These are phyloP conservation scores for Euplagia quadripunctaria DNA, from an alignment of 2,888 invertebrate species.

Conservation along the genomic window DNA sequence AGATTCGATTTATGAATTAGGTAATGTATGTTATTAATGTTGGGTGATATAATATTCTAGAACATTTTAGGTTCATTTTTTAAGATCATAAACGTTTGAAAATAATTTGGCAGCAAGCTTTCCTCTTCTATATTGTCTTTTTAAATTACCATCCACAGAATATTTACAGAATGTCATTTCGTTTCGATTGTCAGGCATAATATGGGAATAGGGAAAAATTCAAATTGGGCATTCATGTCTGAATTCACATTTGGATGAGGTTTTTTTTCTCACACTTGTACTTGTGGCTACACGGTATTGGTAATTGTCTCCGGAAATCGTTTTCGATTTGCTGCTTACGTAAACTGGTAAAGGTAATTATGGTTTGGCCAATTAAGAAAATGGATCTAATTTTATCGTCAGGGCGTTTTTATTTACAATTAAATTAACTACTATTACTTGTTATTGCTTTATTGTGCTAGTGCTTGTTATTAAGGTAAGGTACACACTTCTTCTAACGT, in stretches of 20 bases:
- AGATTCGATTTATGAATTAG: slow-evolving; percentile 23
- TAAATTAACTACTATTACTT: too few species aligned
- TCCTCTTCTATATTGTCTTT: slow-evolving; percentile 21
- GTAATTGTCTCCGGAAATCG: slow-evolving; percentile 23
- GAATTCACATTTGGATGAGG: slow-evolving; percentile 48
- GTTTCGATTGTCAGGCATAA: slow-evolving; percentile 24
- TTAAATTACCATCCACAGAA: slow-evolving; percentile 17
- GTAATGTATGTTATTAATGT: slow-evolving; percentile 16
- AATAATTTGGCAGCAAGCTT: background rate
- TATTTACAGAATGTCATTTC: slow-evolving; percentile 19
- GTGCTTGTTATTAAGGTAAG: background rate
- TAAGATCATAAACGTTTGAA: background rate
- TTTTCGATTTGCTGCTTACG: slow-evolving; percentile 17
- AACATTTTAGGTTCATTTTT: background rate
- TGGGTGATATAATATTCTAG: background rate
- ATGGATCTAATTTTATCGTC: slow-evolving; percentile 28
- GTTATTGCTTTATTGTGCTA: background rate
- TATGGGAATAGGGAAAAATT: slow-evolving; percentile 39
- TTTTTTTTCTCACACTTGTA: slow-evolving; percentile 22
- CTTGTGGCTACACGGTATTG: background rate
- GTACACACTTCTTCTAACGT: too few species aligned
- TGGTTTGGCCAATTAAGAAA: slow-evolving; percentile 35
- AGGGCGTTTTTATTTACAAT: slow-evolving; percentile 14
- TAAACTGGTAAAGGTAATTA: slow-evolving; percentile 17
- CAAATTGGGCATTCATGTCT: slow-evolving; percentile 39